phyloP scores from a whole-genome alignment of 2,797 vertebrate species.

The Capromys pilorides region DNA sequence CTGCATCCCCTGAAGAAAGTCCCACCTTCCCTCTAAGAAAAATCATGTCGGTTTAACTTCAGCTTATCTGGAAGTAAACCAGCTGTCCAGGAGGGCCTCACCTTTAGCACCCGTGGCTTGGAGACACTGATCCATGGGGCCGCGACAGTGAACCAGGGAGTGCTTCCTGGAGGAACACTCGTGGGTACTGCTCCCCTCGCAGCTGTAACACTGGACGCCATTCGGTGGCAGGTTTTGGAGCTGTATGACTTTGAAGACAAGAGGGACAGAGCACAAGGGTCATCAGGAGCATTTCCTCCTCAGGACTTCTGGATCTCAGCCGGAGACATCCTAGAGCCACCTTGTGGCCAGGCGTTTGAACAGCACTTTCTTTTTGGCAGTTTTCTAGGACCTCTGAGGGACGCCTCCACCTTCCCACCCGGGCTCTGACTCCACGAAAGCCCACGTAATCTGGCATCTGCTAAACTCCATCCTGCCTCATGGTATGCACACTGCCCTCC shows the following conservation, averaged over 20 bases:
- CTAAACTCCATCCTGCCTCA: too few relatives aligned
- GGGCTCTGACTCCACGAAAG: accelerated
- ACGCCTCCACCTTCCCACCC: neutral
- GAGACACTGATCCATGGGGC: slow-evolving; percentile 73
- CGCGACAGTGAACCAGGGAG: slow-evolving; percentile 59
- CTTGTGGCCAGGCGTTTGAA: slow-evolving; percentile 15
- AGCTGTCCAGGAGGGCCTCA: neutral
- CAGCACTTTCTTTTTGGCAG: neutral
- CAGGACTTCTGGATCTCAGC: neutral
- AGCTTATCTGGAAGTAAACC: neutral
- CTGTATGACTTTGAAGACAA: slow-evolving; percentile 52
- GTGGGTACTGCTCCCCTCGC: slow-evolving; percentile 64
- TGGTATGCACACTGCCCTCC: too few relatives aligned
- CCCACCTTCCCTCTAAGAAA: neutral
- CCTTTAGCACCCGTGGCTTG: slow-evolving; percentile 58
- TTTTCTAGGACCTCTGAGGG: neutral
- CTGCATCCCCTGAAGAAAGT: neutral
- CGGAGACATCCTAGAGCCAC: neutral
- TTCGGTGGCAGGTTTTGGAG: slow-evolving; percentile 66
- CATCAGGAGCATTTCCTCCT: accelerated
- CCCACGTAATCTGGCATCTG: too few relatives aligned
- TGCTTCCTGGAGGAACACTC: slow-evolving; percentile 48
- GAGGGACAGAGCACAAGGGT: neutral
- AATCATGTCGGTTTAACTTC: neutral
- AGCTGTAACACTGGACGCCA: slow-evolving; percentile 71